These are phyloP conservation scores for Hirudinaria manillensis DNA, from an alignment of 2,888 invertebrate genomes.

Conservation along the genomic window DNA sequence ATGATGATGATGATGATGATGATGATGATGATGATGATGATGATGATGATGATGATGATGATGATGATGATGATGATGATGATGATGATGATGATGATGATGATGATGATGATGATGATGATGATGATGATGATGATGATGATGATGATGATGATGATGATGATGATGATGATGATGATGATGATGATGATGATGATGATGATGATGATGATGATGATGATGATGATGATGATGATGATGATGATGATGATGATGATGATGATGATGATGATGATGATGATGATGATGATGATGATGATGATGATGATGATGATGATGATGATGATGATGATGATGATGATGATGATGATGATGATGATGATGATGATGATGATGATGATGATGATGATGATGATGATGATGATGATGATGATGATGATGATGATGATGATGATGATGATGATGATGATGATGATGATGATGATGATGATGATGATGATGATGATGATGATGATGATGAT, in stretches of 20 bases:
- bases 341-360: conserved; percentile 28
- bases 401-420: conserved; percentile 26
- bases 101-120: conserved; percentile 17
- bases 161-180: conserved; percentile 23
- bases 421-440: conserved; percentile 30
- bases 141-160: conserved; percentile 4
- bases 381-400: conserved; percentile 16
- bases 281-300: conserved; percentile 24
- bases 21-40: background rate
- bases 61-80: conserved; percentile 16
- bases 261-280: conserved; percentile 27
- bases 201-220: conserved; percentile 27
- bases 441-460: conserved; percentile 30
- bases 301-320: conserved; percentile 28
- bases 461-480: conserved; percentile 25
- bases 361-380: conserved; percentile 13
- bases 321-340: conserved; percentile 30
- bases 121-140: background rate
- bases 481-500: conserved; percentile 9
- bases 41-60: conserved; percentile 26
- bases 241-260: conserved; percentile 28
- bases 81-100: conserved; percentile 3
- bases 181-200: conserved; percentile 24
- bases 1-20: background rate
- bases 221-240: conserved; percentile 29